phyloP scores from a whole-genome alignment of 1,140 invertebrate species.

The Scaptomyza montana region DNA sequence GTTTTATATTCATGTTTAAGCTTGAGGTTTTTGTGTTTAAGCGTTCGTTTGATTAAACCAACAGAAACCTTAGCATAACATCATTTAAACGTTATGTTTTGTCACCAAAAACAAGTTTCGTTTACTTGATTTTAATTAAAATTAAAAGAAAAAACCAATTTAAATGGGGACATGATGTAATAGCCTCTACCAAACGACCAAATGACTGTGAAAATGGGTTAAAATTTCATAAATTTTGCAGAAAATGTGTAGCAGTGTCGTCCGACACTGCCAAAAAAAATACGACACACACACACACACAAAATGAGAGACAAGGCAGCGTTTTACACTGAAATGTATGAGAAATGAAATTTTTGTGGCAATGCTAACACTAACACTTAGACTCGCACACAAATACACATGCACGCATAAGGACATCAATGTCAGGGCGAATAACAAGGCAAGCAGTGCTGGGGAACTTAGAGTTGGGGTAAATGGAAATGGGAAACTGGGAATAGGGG shows the following conservation, averaged over 20 bases:
- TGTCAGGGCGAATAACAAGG: conserved; percentile 61
- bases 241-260: conserved; percentile 69
- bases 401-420: conserved; percentile 58
- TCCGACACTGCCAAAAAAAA: conserved; percentile 38
- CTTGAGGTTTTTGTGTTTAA: background rate
- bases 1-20: background rate
- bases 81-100: background rate
- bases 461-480: conserved; percentile 6
- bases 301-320: conserved; percentile 35
- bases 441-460: background rate
- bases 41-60: background rate
- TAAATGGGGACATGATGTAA: conserved; percentile 70
- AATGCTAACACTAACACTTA: conserved; percentile 45
- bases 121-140: conserved; percentile 72
- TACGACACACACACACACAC: conserved; percentile 5
- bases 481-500: conserved; percentile 35
- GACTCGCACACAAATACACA: conserved; percentile 19
- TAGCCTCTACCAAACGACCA: conserved; percentile 43
- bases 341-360: conserved; percentile 72
- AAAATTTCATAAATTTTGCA: conserved; percentile 79
- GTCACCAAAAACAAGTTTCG: conserved; percentile 34
- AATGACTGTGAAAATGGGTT: conserved; percentile 55
- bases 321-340: conserved; percentile 59
- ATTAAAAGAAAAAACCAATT: conserved; percentile 75
- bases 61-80: background rate